Evolutionary conservation across 2,113 vertebrate genomes (phyloP).

Genomic region (Eulemur macaco): DNA sequence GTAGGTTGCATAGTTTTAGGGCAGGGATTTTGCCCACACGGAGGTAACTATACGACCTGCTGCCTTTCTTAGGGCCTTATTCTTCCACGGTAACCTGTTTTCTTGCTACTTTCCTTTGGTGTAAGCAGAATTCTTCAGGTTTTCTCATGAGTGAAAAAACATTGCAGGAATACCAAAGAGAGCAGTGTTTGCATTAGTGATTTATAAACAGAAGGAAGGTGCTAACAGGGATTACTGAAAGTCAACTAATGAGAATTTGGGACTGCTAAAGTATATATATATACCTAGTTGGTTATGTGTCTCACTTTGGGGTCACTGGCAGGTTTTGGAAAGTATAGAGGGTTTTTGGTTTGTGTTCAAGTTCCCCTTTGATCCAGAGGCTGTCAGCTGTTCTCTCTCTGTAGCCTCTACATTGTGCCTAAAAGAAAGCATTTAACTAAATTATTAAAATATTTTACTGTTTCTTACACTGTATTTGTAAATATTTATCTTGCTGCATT

Average conservation of each 20-base stretch:
- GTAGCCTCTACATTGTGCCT: background rate
- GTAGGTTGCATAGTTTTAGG: slow-evolving; percentile 92
- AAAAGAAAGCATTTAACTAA: background rate
- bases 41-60: slow-evolving; percentile 92
- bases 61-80: slow-evolving; percentile 90
- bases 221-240: background rate
- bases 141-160: slow-evolving; percentile 17
- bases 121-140: slow-evolving; percentile 61
- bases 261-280: background rate
- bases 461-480: background rate
- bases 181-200: background rate
- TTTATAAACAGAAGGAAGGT: background rate
- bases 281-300: background rate
- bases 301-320: background rate
- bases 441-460: background rate
- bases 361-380: background rate
- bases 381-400: background rate
- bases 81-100: slow-evolving; percentile 73
- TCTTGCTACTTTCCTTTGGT: slow-evolving; percentile 53
- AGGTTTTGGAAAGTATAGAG: slow-evolving; percentile 15
- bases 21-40: slow-evolving; percentile 90
- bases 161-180: background rate
- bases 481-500: background rate
- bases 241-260: background rate
- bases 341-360: background rate